Base-by-base conservation (phyloP, 1,140 invertebrate species). In the Wiebesia pumilae region DNA sequence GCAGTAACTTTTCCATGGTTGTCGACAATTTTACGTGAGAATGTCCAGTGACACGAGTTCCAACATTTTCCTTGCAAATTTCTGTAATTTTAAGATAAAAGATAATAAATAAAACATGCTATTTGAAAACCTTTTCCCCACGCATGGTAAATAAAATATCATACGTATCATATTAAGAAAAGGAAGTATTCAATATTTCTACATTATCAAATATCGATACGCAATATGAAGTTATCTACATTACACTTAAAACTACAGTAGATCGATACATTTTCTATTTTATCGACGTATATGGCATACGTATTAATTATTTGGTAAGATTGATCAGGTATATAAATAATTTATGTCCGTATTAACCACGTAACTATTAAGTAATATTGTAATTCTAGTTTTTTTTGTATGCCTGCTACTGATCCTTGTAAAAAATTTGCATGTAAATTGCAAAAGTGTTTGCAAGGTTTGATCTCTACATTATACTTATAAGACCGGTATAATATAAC, bases 371-470 rank as follows among this genome's bases (percentile, higher is more conserved):
- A 19, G 2, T 47, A n/a, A 1, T n/a, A 47, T 30, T 73, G 7
- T 3, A 43, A 51, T 47, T 77, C 4, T 54, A 43, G 51, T 47
- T 12, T 30, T n/a, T 47, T 40, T 47, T 87, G 82, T n/a, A 93
- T 93, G 92, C 88, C 89, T 88, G 90, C 88, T 14, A 0, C 12
- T 62, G 97, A 97, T 94, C 96, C 96, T 19, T 97, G 97, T 91
- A 97, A 97, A 94, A 91, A 91, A 90, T 95, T 95, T 89, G 96
- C 97, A 75, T 97, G 97, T 92, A 95, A 95, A 89, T 96, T 97
- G 89, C 97, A 97, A 94, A 95, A 94, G 89, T 97, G 97, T 92
- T 95, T 97, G 87, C 94, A 94, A 93, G 95, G 97, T 97, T 58
- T 87, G 82, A 81, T 67, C 35, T 88, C 38, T 35, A 24, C 21